phyloP scores from a whole-genome alignment of 2,888 invertebrate genomes.

The Lochmaea capreae region DNA sequence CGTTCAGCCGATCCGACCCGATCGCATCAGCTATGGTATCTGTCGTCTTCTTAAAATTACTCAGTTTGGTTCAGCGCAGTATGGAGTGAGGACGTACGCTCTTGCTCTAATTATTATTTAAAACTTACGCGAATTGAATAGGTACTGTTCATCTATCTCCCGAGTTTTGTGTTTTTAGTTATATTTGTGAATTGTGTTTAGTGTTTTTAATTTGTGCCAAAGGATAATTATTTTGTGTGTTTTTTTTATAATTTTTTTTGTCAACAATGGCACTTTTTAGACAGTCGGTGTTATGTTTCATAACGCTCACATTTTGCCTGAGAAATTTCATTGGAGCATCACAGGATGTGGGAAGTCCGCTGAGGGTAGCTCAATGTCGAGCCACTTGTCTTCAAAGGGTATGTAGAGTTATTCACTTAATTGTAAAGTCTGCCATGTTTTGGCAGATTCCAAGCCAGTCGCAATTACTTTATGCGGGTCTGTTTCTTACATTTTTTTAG shows the following conservation, averaged over 20 bases:
- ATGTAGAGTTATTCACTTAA: slow-evolving; percentile 54
- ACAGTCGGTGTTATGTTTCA: slow-evolving; percentile 58
- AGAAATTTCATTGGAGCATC: slow-evolving; percentile 68
- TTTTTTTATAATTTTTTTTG: slow-evolving; percentile 45
- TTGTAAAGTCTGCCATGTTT: slow-evolving; percentile 43
- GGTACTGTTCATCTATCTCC: not conserved
- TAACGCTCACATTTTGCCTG: slow-evolving; percentile 57
- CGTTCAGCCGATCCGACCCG: slow-evolving; percentile 55
- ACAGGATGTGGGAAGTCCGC: slow-evolving; percentile 77
- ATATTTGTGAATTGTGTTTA: slow-evolving; percentile 44
- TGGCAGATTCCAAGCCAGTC: not conserved
- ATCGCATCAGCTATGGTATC: slow-evolving; percentile 53
- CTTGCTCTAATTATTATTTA: slow-evolving; percentile 43
- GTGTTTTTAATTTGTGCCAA: slow-evolving; percentile 40
- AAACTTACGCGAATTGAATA: slow-evolving; percentile 37
- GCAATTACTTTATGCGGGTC: slow-evolving; percentile 1
- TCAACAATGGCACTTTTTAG: slow-evolving; percentile 58
- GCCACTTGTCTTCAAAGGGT: slow-evolving; percentile 81
- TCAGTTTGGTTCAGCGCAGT: slow-evolving; percentile 56
- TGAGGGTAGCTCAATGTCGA: slow-evolving; percentile 79
- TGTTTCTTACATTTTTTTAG: not conserved
- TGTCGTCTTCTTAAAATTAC: slow-evolving; percentile 39
- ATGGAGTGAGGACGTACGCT: slow-evolving; percentile 38
- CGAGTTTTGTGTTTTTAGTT: slow-evolving; percentile 26
- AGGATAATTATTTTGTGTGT: slow-evolving; percentile 35